These are phyloP conservation scores for Panonychus citri DNA, from an alignment of 1,140 invertebrate genomes.

Conservation along the genomic window DNA sequence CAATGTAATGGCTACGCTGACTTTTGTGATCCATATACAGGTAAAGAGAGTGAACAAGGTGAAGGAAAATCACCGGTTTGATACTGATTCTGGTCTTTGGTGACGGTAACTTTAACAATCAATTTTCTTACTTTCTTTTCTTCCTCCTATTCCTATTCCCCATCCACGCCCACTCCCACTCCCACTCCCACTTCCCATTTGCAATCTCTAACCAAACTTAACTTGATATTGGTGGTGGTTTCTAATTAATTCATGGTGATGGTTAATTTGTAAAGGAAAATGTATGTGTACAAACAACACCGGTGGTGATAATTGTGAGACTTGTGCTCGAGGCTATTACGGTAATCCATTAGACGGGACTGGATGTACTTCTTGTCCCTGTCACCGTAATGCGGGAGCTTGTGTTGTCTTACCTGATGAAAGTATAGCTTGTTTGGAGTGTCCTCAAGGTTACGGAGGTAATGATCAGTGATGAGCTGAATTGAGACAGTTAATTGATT, in stretches of 20 bases:
- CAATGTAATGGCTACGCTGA: conserved; percentile 87
- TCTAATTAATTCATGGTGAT: not conserved
- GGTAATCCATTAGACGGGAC: conserved; percentile 77
- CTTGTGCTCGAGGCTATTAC: conserved; percentile 76
- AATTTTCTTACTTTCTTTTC: no score
- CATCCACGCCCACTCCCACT: no score
- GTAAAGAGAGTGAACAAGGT: conserved; percentile 26
- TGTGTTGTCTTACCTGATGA: conserved; percentile 66
- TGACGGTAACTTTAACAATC: no score
- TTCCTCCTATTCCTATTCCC: no score
- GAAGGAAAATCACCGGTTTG: no score
- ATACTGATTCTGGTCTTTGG: no score
- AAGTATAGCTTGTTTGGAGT: conserved; percentile 72
- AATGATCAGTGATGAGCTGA: no score
- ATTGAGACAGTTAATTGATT: no score
- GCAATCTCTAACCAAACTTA: no score
- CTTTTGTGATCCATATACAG: conserved; percentile 80
- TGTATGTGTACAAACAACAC: conserved; percentile 96
- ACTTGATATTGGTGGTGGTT: no score
- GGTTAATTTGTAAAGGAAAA: conserved; percentile 33
- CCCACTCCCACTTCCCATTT: no score
- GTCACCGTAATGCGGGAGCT: conserved; percentile 60
- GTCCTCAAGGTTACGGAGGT: conserved; percentile 75
- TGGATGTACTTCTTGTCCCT: conserved; percentile 67
- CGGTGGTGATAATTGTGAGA: conserved; percentile 76